These are phyloP conservation scores for Myotis lucifugus DNA, from an alignment of 2,113 vertebrate genomes.

Conservation along the genomic window DNA sequence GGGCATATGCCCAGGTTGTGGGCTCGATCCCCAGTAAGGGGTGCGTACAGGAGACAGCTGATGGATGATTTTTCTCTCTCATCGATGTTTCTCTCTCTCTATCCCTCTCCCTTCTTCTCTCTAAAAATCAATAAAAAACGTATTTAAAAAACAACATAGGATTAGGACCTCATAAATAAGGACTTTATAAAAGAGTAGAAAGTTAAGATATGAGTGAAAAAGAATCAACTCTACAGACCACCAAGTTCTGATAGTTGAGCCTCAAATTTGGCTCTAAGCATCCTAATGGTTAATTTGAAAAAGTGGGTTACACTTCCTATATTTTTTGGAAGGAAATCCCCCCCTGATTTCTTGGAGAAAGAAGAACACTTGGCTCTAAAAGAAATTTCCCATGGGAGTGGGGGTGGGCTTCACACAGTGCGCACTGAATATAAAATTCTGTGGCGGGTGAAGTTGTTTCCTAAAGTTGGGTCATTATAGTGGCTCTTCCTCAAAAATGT, in stretches of 20 bases:
- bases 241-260: not conserved
- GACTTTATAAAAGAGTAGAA: not conserved
- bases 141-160: not conserved
- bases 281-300: not conserved
- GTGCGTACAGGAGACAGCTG: no score
- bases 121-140: no score
- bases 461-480: not conserved
- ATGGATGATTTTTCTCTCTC: no score
- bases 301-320: not conserved
- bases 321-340: constrained; percentile 2
- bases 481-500: not conserved
- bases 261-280: not conserved
- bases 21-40: no score
- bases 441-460: not conserved
- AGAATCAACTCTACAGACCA: not conserved
- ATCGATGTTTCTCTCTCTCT: no score
- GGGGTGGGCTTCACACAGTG: not conserved
- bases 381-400: not conserved
- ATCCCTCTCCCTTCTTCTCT: no score
- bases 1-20: no score
- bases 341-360: not conserved
- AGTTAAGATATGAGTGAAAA: not conserved
- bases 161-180: not conserved
- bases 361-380: constrained; percentile 18
- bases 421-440: not conserved